phyloP scores from a whole-genome alignment of 2,888 invertebrate species.

The Lasioglossum leucozonium region DNA sequence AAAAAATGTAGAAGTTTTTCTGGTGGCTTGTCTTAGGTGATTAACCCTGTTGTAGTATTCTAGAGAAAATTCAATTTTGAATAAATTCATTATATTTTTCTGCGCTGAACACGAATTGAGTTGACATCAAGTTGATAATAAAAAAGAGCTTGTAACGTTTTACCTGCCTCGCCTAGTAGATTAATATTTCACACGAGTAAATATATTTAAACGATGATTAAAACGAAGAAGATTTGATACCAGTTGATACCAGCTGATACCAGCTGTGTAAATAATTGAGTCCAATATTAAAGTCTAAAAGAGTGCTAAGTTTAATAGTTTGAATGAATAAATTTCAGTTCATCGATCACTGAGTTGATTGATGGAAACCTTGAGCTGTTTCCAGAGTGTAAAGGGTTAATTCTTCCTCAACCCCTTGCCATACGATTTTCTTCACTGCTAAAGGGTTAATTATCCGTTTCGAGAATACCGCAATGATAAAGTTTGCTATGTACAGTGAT shows the following conservation, averaged over 20 bases:
- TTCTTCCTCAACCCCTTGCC: neutral
- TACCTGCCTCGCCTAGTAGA: too few relatives aligned
- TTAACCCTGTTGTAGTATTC: too few relatives aligned
- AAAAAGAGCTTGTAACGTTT: too few relatives aligned
- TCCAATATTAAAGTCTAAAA: too few relatives aligned
- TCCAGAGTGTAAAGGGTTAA: neutral
- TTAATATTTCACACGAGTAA: neutral
- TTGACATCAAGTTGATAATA: too few relatives aligned
- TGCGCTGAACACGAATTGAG: neutral
- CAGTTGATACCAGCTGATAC: neutral
- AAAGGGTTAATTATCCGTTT: neutral
- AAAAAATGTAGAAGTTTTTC: too few relatives aligned
- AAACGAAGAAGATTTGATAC: neutral
- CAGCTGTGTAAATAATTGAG: too few relatives aligned
- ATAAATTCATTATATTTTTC: neutral
- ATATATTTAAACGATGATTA: neutral
- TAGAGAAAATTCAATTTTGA: too few relatives aligned
- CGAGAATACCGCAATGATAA: neutral
- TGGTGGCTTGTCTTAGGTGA: too few relatives aligned
- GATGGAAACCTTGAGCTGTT: neutral
- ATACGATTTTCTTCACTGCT: neutral
- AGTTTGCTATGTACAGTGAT: neutral
- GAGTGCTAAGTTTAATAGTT: too few relatives aligned
- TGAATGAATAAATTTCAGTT: too few relatives aligned
- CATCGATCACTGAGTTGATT: neutral